A percentile compares a stretch with the other conserved stretches of the same genome.
These are phyloP conservation scores for Steinernema hermaphroditum DNA, from an alignment of 2,888 invertebrate genomes.

Conservation along the genomic window DNA sequence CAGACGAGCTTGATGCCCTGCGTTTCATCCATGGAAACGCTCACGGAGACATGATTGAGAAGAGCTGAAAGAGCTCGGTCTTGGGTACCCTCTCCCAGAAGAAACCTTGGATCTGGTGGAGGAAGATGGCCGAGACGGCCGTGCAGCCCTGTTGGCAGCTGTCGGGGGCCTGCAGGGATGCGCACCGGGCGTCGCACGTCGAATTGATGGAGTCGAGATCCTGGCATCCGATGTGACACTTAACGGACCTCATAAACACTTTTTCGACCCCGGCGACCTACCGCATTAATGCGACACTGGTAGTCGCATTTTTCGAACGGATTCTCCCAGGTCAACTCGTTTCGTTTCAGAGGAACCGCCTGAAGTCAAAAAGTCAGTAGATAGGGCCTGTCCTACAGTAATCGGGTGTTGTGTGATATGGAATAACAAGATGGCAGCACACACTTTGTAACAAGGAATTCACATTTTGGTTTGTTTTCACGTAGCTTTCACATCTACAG, in stretches of 20 bases:
- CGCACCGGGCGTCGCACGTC: slow-evolving; percentile 52
- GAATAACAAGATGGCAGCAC: too few relatives aligned
- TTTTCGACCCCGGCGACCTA: slow-evolving; percentile 40
- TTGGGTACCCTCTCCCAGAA: slow-evolving; percentile 34
- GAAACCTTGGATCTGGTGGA: slow-evolving; percentile 53
- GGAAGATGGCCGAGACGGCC: slow-evolving; percentile 57
- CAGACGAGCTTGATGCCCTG: slow-evolving; percentile 52
- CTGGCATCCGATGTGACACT: slow-evolving; percentile 60
- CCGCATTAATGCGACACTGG: slow-evolving; percentile 49
- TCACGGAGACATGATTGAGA: slow-evolving; percentile 48
- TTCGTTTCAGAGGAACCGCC: slow-evolving; percentile 54
- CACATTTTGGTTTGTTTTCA: too few relatives aligned
- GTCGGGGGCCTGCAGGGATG: slow-evolving; percentile 39
- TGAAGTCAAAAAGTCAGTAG: slow-evolving; percentile 34
- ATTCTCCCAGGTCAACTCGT: slow-evolving; percentile 49
- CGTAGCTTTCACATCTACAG: too few relatives aligned
- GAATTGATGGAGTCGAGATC: slow-evolving; percentile 57
- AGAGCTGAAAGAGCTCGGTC: slow-evolving; percentile 37
- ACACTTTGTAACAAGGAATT: too few relatives aligned
- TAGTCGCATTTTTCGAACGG: slow-evolving; percentile 47
- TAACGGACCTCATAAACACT: slow-evolving; percentile 35
- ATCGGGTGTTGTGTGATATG: too few relatives aligned
- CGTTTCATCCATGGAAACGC: slow-evolving; percentile 45
- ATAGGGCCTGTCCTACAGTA: too few relatives aligned
- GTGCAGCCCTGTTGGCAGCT: slow-evolving; percentile 60